Evolutionary conservation across 2,113 vertebrate species (phyloP).

Genomic region (Clarias magur): DNA sequence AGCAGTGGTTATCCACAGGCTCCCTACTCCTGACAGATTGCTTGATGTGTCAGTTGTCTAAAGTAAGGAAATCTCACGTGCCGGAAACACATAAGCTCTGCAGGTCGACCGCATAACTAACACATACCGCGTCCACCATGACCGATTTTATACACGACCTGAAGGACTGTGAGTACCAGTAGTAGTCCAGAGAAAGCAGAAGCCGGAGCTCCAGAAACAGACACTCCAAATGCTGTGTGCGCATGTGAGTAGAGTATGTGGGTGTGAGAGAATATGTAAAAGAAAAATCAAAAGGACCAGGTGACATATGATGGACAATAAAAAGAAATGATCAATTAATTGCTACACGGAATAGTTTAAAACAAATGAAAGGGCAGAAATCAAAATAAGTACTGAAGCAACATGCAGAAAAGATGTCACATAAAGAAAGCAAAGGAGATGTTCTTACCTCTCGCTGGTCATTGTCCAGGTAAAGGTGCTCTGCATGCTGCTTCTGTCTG

Average conservation of each 20-base stretch:
- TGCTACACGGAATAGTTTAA: neutral
- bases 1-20: neutral
- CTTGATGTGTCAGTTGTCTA: conserved; percentile 16
- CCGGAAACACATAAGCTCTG: neutral
- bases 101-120: conserved; percentile 48
- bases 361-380: conserved; percentile 3
- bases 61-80: neutral
- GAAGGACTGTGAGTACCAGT: conserved; percentile 85
- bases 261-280: conserved; percentile 64
- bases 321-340: conserved; percentile 43
- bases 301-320: conserved; percentile 37
- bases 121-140: conserved; percentile 86
- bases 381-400: neutral
- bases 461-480: conserved; percentile 94
- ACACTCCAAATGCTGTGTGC: conserved; percentile 79
- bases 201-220: conserved; percentile 83
- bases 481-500: conserved; percentile 93
- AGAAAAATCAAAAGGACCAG: conserved; percentile 51
- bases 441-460: conserved; percentile 92
- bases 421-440: neutral
- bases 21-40: neutral
- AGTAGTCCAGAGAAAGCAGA: conserved; percentile 85
- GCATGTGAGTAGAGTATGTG: conserved; percentile 62
- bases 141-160: conserved; percentile 85
- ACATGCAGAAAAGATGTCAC: conserved; percentile 3